Conservation (phyloP, 2,888 invertebrate genomes). For the Apamea monoglypha region DNA sequence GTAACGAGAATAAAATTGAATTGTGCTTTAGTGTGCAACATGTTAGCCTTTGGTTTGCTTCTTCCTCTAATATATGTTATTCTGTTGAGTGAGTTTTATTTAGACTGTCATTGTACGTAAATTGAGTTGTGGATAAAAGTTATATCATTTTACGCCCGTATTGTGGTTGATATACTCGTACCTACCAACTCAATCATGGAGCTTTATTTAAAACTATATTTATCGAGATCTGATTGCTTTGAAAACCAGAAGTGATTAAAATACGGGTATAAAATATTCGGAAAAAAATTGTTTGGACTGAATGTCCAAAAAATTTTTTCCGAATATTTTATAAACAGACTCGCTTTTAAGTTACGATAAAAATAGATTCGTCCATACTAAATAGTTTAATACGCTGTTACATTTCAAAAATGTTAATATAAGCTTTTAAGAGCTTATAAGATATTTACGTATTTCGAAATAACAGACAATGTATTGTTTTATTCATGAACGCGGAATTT, state of each 20-base stretch:
- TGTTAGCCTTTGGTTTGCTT: constrained; percentile 56
- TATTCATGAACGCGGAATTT: constrained; percentile 54
- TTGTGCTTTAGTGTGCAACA: constrained; percentile 49
- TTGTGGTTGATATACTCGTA: not conserved
- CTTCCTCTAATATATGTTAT: constrained; percentile 40
- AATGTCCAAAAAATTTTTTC: too few species aligned
- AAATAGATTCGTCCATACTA: not conserved
- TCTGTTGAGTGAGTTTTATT: constrained; percentile 31
- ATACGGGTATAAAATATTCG: not conserved
- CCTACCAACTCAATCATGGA: not conserved
- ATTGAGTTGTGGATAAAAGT: constrained; percentile 27
- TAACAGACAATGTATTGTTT: constrained; percentile 34
- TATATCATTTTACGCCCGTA: constrained; percentile 4
- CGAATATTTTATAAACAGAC: not conserved
- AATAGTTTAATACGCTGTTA: not conserved
- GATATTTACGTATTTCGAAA: constrained; percentile 25
- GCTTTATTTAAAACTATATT: constrained; percentile 1
- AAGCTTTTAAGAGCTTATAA: constrained; percentile 15
- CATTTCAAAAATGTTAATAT: not conserved
- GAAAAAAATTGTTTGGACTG: not conserved
- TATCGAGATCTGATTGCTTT: not conserved
- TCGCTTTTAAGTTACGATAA: not conserved
- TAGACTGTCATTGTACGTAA: constrained; percentile 5
- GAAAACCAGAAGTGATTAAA: not conserved
- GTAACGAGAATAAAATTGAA: constrained; percentile 53